Evolutionary conservation across 1,140 invertebrate genomes (phyloP), one percentile per base, ranked within the genome.

Genomic region (Heliconius congener): DNA sequence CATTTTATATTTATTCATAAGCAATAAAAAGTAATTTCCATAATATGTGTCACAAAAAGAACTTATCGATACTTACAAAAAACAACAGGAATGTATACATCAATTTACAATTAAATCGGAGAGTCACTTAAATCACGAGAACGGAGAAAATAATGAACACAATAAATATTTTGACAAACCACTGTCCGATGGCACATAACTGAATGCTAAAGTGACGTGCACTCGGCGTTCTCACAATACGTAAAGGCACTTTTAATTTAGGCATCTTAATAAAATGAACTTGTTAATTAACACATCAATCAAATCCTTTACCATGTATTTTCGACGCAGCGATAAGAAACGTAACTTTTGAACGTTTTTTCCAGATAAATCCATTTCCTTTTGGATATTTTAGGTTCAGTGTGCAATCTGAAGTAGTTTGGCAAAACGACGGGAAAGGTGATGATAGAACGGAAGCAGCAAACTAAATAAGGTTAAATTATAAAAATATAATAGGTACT

Each of bases 1-100:
- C 86, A 85, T 89, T 92, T 93, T 92, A 90, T 91, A 83, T 94
- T 94, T 93, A 93, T 94, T 94, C 88, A 90, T 93, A 94, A 94
- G 93, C 93, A 94, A 94, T 93, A 91, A 93, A 94, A 94, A 92
- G 87, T 93, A 94, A 92, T 91, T 85, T 88, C 76, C 86, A 83
- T 77, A 77, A 77, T 90, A 91, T 83, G 88, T 89, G 87, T 92
- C 88, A 92, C 88, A 93, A 89, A 93, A 91, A 87, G 83, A 93
- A 91, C 86, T 82, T 88, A 90, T 86, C 74, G 81, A 87, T 87
- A 88, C 79, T 85, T 85, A 85, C 81, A 84, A 87, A 23, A 90
- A 90, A 87, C 80, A 86, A 90, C 85, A 82, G 82, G 81, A 86
- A 87, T 84, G 82, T 78, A 78, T 84, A 84, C 78, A 85, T 86